Evolutionary conservation across 2,888 invertebrate genomes (phyloP), one percentile per base, ranked within the genome.

Genomic region (Andrena fulva): DNA sequence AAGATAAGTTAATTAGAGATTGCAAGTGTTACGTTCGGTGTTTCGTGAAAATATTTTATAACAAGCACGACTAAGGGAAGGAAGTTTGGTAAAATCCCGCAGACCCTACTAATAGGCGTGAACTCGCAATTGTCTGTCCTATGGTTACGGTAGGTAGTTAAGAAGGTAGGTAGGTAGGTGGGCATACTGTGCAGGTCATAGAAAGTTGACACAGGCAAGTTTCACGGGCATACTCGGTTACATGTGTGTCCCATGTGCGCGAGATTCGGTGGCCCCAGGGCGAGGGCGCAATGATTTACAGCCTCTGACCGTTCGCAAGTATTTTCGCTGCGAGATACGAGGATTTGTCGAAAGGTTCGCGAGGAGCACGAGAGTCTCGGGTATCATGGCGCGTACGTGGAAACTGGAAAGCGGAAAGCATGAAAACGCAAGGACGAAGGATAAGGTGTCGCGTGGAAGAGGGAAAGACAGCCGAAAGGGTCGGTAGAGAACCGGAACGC

Each of bases 401-500:
- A 31, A 20, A 20, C 20, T 33, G 60, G 8, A 31, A 60, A 60
- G 33, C 56, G 60, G 8, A 31, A 60, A 60, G 33, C 56, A 27
- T 52, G 63, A 8, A 31, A 24, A 68, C 48, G 16, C 56, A 31
- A 60, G 27, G 48, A 48, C 59, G 42, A 3, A 16, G 6, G 42
- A 27, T 59, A 59, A 62, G 62, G 59, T 29, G 42, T 69, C 56
- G 69, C 59, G n/a, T 12, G 20, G 42, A 10, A 59, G 70, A 56
- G 48, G 48, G 24, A 4, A 60, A 35, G 20, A 35, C 12, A 16
- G 33, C 42, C 59, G 16, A 50, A 42, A 59, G 83, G 82, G 82
- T 83, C 73, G 83, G 52, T 64, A 84, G 50, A 70, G 60, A 60
- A 77, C 64, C 72, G 86, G 80, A 78, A 85, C 77, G 59, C 35